Conservation (phyloP, 2,797 vertebrate species). For the Premnoplex brunnescens region DNA sequence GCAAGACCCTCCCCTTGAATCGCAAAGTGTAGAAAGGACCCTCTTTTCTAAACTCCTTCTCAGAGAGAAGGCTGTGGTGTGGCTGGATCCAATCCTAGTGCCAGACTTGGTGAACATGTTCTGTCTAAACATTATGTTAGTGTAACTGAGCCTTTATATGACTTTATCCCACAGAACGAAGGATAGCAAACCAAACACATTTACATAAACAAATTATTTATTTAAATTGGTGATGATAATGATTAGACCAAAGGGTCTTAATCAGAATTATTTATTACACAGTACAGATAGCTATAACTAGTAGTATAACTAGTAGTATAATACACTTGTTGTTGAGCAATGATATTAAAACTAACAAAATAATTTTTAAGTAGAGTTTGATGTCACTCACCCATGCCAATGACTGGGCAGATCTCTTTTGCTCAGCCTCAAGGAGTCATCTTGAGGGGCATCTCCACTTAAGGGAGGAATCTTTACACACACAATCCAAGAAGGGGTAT, state of each 20-base stretch:
- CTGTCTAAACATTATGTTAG: neutral
- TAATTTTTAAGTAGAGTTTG: neutral
- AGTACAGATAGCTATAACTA: neutral
- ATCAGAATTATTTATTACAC: neutral
- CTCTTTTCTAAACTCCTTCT: neutral
- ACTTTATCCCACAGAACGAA: neutral
- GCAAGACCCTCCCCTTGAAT: neutral
- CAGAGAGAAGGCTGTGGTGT: neutral
- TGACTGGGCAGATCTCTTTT: neutral
- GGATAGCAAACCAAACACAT: neutral
- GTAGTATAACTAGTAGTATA: neutral
- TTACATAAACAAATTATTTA: neutral
- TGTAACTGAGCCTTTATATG: neutral
- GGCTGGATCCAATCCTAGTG: neutral
- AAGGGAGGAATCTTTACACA: neutral
- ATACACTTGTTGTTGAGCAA: neutral
- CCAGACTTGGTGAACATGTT: neutral
- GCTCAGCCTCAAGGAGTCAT: neutral
- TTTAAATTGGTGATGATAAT: neutral
- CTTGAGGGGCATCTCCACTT: neutral
- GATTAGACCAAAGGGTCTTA: neutral
- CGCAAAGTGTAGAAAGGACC: neutral
- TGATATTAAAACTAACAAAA: neutral
- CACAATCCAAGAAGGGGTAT: accelerated
- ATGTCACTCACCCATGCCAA: accelerated